Evolutionary conservation across 2,888 invertebrate genomes (phyloP).

Genomic region (Folsomia manolachei): DNA sequence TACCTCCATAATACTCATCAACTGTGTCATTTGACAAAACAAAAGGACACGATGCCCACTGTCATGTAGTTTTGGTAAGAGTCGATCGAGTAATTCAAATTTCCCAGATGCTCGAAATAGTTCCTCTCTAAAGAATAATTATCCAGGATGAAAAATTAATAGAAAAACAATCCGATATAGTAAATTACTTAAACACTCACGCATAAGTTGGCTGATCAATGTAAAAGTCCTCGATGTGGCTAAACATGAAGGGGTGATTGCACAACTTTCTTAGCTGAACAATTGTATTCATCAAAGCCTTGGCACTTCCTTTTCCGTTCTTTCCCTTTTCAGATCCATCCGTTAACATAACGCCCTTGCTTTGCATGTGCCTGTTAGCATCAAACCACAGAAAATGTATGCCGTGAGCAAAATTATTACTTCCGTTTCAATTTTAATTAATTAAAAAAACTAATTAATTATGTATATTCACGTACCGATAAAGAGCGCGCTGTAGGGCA

Average conservation of each 20-base stretch:
- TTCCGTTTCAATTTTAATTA: neutral
- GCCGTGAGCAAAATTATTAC: neutral
- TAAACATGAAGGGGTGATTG: conserved; percentile 99
- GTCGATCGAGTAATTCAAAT: conserved; percentile 93
- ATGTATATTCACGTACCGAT: conserved; percentile 61
- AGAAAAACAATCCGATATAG: no score
- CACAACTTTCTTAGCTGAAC: conserved; percentile 97
- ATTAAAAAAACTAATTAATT: neutral
- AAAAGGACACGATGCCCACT: conserved; percentile 90
- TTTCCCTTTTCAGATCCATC: conserved; percentile 95
- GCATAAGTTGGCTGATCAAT: conserved; percentile 67
- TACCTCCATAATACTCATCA: conserved; percentile 91
- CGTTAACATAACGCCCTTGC: conserved; percentile 88
- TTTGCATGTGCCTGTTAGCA: conserved; percentile 90
- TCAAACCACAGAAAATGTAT: neutral
- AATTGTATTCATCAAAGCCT: conserved; percentile 98
- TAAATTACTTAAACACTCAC: conserved; percentile 16
- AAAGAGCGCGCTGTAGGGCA: conserved; percentile 86
- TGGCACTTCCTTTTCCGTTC: conserved; percentile 89
- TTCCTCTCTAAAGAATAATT: conserved; percentile 66
- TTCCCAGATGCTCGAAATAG: conserved; percentile 93
- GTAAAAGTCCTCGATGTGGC: conserved; percentile 95
- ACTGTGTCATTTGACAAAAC: conserved; percentile 99
- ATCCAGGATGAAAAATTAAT: no score
- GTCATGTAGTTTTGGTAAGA: conserved; percentile 88